These are phyloP conservation scores for Dermolepida albohirtum DNA, from an alignment of 2,888 invertebrate genomes.

Conservation along the genomic window DNA sequence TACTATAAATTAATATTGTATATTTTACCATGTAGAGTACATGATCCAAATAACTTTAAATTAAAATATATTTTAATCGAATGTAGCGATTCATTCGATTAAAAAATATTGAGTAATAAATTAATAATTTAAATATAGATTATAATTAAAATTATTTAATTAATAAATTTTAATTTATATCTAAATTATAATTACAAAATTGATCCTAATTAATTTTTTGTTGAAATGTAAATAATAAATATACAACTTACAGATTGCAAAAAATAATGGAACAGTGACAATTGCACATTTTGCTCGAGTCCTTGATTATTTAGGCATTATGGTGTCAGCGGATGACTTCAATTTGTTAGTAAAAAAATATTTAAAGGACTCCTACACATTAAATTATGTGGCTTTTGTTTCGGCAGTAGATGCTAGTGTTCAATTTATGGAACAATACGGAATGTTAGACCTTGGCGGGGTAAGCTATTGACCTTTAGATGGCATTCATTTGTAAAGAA, in stretches of 20 bases:
- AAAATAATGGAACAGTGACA: slow-evolving; percentile 81
- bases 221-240: neutral
- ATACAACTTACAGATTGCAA: slow-evolving; percentile 71
- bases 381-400: slow-evolving; percentile 83
- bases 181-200: neutral
- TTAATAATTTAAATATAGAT: too few relatives aligned
- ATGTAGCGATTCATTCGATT: too few relatives aligned
- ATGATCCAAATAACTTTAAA: too few relatives aligned
- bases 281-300: slow-evolving; percentile 82
- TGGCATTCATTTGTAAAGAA: slow-evolving; percentile 1
- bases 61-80: too few relatives aligned
- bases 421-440: slow-evolving; percentile 69
- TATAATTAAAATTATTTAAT: too few relatives aligned
- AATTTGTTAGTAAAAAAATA: slow-evolving; percentile 79
- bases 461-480: slow-evolving; percentile 59
- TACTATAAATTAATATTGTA: too few relatives aligned
- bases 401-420: slow-evolving; percentile 76
- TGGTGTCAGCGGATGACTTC: slow-evolving; percentile 79
- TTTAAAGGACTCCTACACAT: slow-evolving; percentile 79
- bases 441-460: slow-evolving; percentile 69
- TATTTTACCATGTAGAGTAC: too few relatives aligned
- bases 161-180: too few relatives aligned
- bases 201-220: neutral
- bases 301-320: slow-evolving; percentile 76
- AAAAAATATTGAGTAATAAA: too few relatives aligned